Base-by-base conservation (phyloP, 2,888 invertebrate genomes). In the Trichopoda pennipes region DNA sequence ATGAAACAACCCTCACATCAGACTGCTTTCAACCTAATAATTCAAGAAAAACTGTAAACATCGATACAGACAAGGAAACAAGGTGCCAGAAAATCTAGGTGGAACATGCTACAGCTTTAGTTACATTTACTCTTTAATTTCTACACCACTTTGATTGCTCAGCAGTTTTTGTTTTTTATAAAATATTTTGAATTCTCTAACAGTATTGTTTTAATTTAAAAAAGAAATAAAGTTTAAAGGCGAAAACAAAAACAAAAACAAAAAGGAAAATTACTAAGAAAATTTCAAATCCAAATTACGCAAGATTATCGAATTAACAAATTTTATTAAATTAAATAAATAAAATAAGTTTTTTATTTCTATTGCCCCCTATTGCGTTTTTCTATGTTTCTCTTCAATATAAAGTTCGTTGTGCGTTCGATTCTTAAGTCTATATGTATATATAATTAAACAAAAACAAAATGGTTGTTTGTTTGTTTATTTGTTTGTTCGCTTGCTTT, bases 321-420 rank as follows among this genome's bases (percentile, higher is more conserved):
- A 38, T 19, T 17, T 38, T 12, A 6, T 23, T 56, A n/a, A 16
- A 44, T 44, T 68, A 44, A 28, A n/a, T 16, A 23, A 68, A 68
- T 0, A 14, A 17, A 55, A 73, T 32, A 56, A 49, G 56, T 56
- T 66, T 38, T 44, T 56, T 28, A 7, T 64, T 64, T 44, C 35
- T 51, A 44, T 47, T 51, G n/a, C 17, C 72, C 56, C 58, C n/a
- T 53, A 55, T 53, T 60, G n/a, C 6, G 2, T 58, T 51, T n/a
- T 76, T 47, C 55, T 58, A 35, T 47, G 75, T 73, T 77, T 51
- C 69, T 70, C 81, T 78, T 23, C 64, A 16, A 68, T 23, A 44
- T 73, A 78, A 60, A 81, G 78, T 81, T 81, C 81, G 81, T 81
- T 78, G 81, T 81, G 81, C 81, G 78, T 70, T 78, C 69, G 58